These are phyloP conservation scores for Triplophysa bombifrons DNA, from an alignment of 2,797 vertebrate species.

Conservation along the genomic window DNA sequence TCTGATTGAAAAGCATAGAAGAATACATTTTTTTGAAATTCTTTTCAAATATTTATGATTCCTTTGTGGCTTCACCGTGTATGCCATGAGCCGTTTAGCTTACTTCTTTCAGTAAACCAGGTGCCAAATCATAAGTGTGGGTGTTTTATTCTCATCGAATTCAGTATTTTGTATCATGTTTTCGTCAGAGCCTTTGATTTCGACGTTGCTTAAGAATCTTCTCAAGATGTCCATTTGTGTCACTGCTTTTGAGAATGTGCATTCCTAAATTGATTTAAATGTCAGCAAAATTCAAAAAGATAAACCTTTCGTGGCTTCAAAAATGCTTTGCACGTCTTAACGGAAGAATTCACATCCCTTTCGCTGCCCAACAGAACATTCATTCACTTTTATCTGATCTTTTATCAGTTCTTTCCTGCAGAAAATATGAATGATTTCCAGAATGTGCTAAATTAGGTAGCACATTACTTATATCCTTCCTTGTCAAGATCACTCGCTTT, in stretches of 20 bases:
- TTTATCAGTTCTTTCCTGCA: conserved; percentile 36
- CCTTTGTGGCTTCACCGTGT: neutral
- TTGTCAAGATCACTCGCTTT: conserved; percentile 50
- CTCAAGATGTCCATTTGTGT: neutral
- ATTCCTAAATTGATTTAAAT: conserved; percentile 43
- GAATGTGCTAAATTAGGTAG: conserved; percentile 41
- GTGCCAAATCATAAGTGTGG: neutral
- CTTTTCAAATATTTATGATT: neutral
- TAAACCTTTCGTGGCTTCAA: conserved; percentile 35
- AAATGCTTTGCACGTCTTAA: conserved; percentile 6
- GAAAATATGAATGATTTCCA: conserved; percentile 10
- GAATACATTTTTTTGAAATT: neutral
- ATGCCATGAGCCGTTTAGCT: neutral
- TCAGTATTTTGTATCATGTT: neutral
- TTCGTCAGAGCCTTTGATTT: neutral
- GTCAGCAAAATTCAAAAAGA: conserved; percentile 26
- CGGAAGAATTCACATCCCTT: conserved; percentile 18
- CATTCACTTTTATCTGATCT: conserved; percentile 31
- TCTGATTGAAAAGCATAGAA: neutral
- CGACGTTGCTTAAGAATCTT: neutral
- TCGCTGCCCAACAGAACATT: conserved; percentile 24
- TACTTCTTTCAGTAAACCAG: neutral
- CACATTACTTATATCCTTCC: conserved; percentile 43
- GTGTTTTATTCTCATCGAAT: neutral
- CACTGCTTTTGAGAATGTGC: conserved; percentile 12